phyloP scores from a whole-genome alignment of 2,113 vertebrate genomes.

The Pyxicephalus adspersus region DNA sequence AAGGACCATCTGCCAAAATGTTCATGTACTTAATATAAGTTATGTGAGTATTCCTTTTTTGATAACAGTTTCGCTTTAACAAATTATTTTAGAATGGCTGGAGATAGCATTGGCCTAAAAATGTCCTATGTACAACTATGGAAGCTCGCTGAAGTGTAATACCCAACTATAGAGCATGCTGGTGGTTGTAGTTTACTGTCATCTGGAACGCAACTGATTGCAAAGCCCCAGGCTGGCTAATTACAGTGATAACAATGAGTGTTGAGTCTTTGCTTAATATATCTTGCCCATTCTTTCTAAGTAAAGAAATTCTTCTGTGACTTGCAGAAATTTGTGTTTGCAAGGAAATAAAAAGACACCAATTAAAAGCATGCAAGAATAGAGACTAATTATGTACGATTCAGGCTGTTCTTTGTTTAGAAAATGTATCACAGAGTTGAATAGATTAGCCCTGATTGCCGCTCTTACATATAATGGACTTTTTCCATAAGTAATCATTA shows the following conservation, averaged over 20 bases:
- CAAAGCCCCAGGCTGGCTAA: neutral
- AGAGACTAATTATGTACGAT: constrained; percentile 73
- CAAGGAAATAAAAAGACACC: constrained; percentile 57
- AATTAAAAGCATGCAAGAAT: constrained; percentile 72
- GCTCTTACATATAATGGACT: constrained; percentile 71
- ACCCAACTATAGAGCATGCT: neutral
- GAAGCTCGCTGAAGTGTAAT: too few relatives aligned
- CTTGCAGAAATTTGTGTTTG: constrained; percentile 58
- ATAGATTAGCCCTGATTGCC: constrained; percentile 73
- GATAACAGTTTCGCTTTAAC: too few relatives aligned
- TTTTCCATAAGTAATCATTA: constrained; percentile 73
- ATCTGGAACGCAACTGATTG: neutral
- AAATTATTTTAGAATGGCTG: too few relatives aligned
- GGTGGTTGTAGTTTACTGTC: neutral
- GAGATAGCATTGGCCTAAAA: too few relatives aligned
- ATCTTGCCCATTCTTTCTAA: constrained; percentile 46
- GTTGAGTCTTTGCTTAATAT: constrained; percentile 53
- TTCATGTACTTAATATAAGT: too few relatives aligned
- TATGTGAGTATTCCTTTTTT: too few relatives aligned
- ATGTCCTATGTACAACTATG: too few relatives aligned
- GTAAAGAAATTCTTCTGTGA: constrained; percentile 32
- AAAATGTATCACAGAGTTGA: constrained; percentile 71
- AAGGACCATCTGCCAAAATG: too few relatives aligned
- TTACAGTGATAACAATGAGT: neutral
- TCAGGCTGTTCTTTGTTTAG: constrained; percentile 71